Evolutionary conservation across 2,113 vertebrate species (phyloP).

Genomic region (Alces alces): DNA sequence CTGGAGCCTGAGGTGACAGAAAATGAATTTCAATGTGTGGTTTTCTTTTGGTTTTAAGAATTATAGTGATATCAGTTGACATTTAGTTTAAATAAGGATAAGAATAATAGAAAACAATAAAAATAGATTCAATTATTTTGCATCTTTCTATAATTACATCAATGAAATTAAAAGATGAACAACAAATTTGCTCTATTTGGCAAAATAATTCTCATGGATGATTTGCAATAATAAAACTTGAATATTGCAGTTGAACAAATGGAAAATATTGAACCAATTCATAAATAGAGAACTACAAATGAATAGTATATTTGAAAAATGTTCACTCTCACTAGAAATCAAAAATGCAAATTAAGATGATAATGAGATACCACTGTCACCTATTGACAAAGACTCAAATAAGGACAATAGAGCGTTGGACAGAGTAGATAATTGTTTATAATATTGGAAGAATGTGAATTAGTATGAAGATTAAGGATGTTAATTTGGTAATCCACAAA

Average conservation of each 20-base stretch:
- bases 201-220: not conserved
- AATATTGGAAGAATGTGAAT: not conserved
- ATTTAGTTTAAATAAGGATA: not conserved
- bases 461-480: not conserved
- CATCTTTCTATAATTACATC: not conserved
- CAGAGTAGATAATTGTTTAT: not conserved
- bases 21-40: not conserved
- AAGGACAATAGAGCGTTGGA: not conserved
- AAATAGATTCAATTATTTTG: not conserved
- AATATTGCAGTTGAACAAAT: not conserved
- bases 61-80: not conserved
- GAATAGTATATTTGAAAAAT: not conserved
- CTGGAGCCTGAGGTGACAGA: not conserved
- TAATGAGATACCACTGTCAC: not conserved
- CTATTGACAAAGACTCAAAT: not conserved
- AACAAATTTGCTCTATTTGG: not conserved
- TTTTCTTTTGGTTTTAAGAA: conserved; percentile 16
- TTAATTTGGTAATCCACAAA: not conserved
- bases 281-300: not conserved
- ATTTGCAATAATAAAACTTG: not conserved
- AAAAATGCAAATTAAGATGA: not conserved
- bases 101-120: not conserved
- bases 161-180: not conserved
- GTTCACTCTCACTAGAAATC: not conserved
- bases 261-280: not conserved